Conservation (phyloP, 2,888 invertebrate genomes). For the Pseudococcus longispinus region DNA sequence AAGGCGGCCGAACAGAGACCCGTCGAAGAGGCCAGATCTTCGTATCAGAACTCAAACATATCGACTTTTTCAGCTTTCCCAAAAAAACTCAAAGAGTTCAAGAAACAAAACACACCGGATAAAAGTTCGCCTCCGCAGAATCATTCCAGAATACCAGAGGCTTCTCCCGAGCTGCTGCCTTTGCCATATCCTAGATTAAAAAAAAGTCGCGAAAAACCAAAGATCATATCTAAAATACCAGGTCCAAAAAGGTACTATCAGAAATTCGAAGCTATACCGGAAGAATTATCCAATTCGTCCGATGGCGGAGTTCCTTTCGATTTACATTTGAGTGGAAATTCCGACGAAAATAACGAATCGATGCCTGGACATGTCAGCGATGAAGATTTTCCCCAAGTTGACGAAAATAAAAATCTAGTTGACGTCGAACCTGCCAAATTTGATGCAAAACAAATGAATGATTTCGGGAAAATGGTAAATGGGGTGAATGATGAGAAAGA, state of each 20-base stretch:
- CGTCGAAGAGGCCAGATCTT: neutral
- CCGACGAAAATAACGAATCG: slow-evolving; percentile 38
- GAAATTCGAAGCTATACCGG: slow-evolving; percentile 67
- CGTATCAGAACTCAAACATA: neutral
- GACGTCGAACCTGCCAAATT: neutral
- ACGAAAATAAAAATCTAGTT: slow-evolving; percentile 14
- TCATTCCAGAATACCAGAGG: neutral
- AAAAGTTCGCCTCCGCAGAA: neutral
- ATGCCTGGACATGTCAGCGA: neutral
- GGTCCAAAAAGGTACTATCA: slow-evolving; percentile 59
- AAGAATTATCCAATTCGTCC: slow-evolving; percentile 67
- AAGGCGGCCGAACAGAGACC: neutral
- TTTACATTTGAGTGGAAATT: neutral
- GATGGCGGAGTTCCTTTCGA: slow-evolving; percentile 58
- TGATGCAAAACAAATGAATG: neutral
- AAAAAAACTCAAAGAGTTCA: slow-evolving; percentile 41
- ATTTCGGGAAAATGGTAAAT: neutral
- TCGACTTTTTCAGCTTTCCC: slow-evolving; percentile 21
- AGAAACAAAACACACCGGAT: neutral
- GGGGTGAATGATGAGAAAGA: neutral
- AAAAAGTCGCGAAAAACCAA: slow-evolving; percentile 21
- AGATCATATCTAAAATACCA: slow-evolving; percentile 21
- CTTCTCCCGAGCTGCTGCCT: neutral
- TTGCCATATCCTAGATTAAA: slow-evolving; percentile 12
- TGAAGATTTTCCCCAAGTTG: neutral